phyloP scores from a whole-genome alignment of 2,888 invertebrate genomes.

The Drosophila anomelani region DNA sequence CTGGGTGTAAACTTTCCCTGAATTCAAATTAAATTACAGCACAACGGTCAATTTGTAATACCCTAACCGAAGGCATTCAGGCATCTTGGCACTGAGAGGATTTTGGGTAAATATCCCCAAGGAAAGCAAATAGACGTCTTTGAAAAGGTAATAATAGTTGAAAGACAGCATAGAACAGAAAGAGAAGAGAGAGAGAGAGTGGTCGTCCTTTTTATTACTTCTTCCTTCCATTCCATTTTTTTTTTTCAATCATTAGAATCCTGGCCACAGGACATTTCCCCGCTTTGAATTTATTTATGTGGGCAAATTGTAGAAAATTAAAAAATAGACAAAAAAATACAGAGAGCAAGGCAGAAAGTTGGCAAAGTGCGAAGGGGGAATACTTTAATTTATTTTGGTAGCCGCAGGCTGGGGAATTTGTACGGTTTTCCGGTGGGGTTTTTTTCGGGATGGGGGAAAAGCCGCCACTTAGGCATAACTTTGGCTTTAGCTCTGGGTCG shows the following conservation, averaged over 20 bases:
- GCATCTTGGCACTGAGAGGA: slow-evolving; percentile 10
- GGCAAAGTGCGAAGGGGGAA: slow-evolving; percentile 49
- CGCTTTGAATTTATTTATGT: slow-evolving; percentile 45
- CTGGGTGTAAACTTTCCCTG: slow-evolving; percentile 40
- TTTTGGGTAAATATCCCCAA: slow-evolving; percentile 25
- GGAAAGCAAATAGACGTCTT: slow-evolving; percentile 14
- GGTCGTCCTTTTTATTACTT: slow-evolving; percentile 27
- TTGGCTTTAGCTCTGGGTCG: slow-evolving; percentile 45
- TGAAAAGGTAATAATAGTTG: slow-evolving; percentile 31
- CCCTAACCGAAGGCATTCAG: slow-evolving; percentile 13
- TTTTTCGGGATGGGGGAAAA: slow-evolving; percentile 3
- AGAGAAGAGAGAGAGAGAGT: not conserved
- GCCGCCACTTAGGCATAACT: slow-evolving; percentile 57
- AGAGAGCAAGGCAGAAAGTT: slow-evolving; percentile 27
- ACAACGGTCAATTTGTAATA: slow-evolving; percentile 29
- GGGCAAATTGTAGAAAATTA: slow-evolving; percentile 49
- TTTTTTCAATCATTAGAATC: slow-evolving; percentile 34
- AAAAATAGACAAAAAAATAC: slow-evolving; percentile 48
- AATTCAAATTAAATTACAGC: slow-evolving; percentile 50
- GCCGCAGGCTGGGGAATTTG: slow-evolving; percentile 51
- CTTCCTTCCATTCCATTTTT: slow-evolving; percentile 22
- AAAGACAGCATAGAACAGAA: slow-evolving; percentile 2
- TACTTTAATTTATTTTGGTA: slow-evolving; percentile 70
- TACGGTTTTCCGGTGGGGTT: slow-evolving; percentile 20
- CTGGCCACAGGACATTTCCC: slow-evolving; percentile 38